Conservation (phyloP, 2,888 invertebrate genomes). For the Emesis castigata region DNA sequence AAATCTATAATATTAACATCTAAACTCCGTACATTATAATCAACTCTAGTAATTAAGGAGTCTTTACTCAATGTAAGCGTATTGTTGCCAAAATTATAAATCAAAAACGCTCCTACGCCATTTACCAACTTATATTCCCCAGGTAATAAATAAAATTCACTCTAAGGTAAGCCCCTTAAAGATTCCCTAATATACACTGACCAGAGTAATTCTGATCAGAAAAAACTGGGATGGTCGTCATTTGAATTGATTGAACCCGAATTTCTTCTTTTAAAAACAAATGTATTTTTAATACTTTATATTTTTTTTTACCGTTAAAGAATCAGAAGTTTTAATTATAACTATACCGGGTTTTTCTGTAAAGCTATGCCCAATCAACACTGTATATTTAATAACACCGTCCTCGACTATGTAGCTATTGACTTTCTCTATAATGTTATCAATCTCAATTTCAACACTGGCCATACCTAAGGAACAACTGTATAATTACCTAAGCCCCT, state of each 20-base stretch:
- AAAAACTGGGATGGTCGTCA: not conserved
- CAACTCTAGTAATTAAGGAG: not conserved
- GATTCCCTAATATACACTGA: not conserved
- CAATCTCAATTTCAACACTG: not conserved
- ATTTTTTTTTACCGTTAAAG: not conserved
- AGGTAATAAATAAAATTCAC: conserved; percentile 15
- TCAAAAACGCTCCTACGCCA: not conserved
- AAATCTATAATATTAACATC: conserved; percentile 4
- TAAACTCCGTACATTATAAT: not conserved
- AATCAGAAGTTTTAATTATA: not conserved
- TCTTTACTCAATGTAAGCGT: not conserved
- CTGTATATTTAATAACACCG: not conserved
- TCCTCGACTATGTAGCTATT: not conserved
- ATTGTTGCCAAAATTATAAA: not conserved
- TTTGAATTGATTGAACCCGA: not conserved
- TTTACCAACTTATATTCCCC: not conserved
- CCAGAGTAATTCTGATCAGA: not conserved
- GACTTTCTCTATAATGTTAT: not conserved
- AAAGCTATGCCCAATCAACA: not conserved
- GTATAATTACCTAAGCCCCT: not conserved
- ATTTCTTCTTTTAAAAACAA: not conserved
- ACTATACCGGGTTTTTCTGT: not conserved
- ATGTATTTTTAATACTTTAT: not conserved
- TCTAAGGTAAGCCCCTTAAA: not conserved
- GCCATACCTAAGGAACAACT: not conserved